Conservation (phyloP, 2,888 invertebrate species). For the Saturnia japonica region DNA sequence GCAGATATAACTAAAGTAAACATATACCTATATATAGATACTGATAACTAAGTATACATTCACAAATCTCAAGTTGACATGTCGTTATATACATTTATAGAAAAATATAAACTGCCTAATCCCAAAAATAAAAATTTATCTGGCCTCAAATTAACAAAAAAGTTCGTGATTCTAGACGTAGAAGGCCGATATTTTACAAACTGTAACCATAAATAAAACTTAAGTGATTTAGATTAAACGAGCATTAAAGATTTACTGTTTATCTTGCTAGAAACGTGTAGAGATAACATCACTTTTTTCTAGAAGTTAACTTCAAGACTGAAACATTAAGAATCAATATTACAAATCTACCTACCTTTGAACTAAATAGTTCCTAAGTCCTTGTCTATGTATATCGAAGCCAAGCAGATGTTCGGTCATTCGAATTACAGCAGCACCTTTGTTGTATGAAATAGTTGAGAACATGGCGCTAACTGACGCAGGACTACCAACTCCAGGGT, state of each 20-base stretch:
- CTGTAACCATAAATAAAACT: not conserved
- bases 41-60: not conserved
- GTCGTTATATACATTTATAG: not conserved
- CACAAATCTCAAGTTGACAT: not conserved
- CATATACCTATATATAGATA: not conserved
- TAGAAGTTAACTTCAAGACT: not conserved
- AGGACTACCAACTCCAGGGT: constrained; percentile 79
- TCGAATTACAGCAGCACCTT: constrained; percentile 85
- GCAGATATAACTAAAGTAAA: not conserved
- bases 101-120: not conserved
- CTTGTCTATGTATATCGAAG: constrained; percentile 69
- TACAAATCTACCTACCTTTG: constrained; percentile 60
- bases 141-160: no score
- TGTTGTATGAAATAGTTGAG: constrained; percentile 85
- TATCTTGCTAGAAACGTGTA: not conserved
- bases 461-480: constrained; percentile 83
- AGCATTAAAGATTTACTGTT: not conserved
- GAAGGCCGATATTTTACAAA: no score
- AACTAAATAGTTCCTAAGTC: constrained; percentile 80
- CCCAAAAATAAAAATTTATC: not conserved
- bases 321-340: constrained; percentile 18
- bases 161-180: no score
- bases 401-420: constrained; percentile 86
- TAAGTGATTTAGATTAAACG: not conserved
- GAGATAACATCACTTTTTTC: not conserved